Evolutionary conservation across 2,797 vertebrate species (phyloP), one percentile per base, ranked within the genome.

Genomic region (Smutsia temminckii): DNA sequence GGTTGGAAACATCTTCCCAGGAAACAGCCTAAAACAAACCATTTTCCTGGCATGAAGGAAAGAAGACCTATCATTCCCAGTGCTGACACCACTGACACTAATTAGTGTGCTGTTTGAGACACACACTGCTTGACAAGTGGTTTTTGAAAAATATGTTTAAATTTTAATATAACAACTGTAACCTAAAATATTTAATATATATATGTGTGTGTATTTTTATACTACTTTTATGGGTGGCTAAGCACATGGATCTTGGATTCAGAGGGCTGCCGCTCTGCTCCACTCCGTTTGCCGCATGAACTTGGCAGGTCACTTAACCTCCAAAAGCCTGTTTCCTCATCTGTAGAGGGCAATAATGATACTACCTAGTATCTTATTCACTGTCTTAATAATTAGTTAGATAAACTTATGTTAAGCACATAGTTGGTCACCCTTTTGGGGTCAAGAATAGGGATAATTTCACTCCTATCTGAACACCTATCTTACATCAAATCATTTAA

Each of bases 191-290:
- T 12, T 72, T 29, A 34, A 23, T 10, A 11, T 2, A 18, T 0
- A 4, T 20, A 3, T 5, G 12, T 4, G 10, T 10, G 5, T 17
- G 6, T 5, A 9, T 46, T 10, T 29, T 2, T 21, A 5, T 21
- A 12, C 23, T 49, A 34, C 12, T 29, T 29, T 7, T 55, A 49
- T 37, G 3, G 61, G 11, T 59, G 59, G 42, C 32, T 68, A 42
- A 83, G 61, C 72, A 57, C 32, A 1, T 29, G 34, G 32, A 13
- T 16, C 57, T 61, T 49, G 20, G 46, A 49, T 14, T 55, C 32
- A 27, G 61, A 27, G 17, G 74, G 29, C 68, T 9, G 18, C 29
- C 13, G 17, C 21, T 63, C 29, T 10, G 17, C 21, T 63, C 49
- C 23, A n/a, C 29, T 42, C 18, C 10, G 46, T 27, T 37, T 23